Percentiles rank a stretch among this genome's conserved stretches.
Conservation (phyloP, 2,113 vertebrate genomes). For the Chlorodrepanis virens region DNA sequence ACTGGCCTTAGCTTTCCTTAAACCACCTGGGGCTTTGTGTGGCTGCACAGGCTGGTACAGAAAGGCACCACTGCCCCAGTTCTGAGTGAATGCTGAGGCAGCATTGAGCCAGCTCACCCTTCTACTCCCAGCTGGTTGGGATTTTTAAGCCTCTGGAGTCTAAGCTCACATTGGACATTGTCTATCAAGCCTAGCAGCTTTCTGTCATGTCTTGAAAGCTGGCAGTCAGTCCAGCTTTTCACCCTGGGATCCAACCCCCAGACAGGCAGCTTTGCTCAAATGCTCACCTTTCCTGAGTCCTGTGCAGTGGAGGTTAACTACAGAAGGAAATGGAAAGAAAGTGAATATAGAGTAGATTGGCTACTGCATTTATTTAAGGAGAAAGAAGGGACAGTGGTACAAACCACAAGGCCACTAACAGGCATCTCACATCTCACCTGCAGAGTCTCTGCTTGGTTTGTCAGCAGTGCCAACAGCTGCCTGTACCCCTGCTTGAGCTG, state of each 20-base stretch:
- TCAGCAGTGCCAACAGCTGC: background rate
- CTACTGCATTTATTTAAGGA: background rate
- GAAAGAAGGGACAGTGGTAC: background rate
- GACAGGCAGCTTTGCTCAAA: background rate
- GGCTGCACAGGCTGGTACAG: background rate
- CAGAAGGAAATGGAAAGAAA: background rate
- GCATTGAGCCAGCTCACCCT: background rate
- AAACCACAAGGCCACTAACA: background rate
- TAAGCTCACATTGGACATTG: background rate
- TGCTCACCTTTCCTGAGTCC: background rate
- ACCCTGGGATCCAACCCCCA: background rate
- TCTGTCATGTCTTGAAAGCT: background rate
- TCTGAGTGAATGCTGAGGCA: background rate
- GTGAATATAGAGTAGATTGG: background rate
- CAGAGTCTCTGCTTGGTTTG: background rate
- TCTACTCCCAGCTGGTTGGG: background rate
- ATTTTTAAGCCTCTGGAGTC: background rate
- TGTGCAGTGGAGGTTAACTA: background rate
- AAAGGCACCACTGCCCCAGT: background rate
- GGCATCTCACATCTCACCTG: background rate
- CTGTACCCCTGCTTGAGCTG: background rate
- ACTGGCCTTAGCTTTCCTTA: background rate
- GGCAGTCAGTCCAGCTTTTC: background rate
- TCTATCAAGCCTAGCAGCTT: background rate
- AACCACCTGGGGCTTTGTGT: background rate